Evolutionary conservation across 53 echinoderm and acorn worm genomes (phyloP).

Genomic region (Crossaster papposus): DNA sequence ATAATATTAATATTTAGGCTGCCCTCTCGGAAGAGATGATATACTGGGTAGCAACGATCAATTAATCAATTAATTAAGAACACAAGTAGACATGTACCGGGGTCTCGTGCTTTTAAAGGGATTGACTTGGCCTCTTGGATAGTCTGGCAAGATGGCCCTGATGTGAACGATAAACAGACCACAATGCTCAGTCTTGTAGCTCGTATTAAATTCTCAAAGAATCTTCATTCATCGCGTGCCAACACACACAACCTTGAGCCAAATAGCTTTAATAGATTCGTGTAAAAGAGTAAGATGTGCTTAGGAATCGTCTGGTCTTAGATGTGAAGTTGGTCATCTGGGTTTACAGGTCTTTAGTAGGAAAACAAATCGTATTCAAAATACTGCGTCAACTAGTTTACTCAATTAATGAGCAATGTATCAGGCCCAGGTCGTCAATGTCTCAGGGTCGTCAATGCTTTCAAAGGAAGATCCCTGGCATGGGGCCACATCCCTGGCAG

Average conservation of each 20-base stretch:
- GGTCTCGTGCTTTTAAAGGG: neutral
- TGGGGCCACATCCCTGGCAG: no score
- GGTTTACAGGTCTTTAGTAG: no score
- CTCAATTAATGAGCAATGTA: no score
- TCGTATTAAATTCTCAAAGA: slow-evolving; percentile 33
- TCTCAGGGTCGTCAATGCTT: no score
- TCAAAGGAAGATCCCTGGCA: no score
- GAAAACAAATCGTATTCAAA: no score
- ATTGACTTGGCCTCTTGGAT: neutral
- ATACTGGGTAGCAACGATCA: no score
- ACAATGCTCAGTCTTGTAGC: neutral
- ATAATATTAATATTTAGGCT: no score
- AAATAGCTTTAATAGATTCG: neutral
- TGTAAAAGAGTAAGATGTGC: neutral
- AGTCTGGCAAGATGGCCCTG: neutral
- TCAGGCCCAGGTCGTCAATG: no score
- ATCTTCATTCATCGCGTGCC: slow-evolving; percentile 50
- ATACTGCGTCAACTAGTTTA: no score
- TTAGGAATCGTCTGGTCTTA: neutral
- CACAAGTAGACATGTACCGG: neutral
- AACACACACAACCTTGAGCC: neutral
- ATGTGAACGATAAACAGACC: slow-evolving; percentile 14
- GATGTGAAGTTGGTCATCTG: neutral
- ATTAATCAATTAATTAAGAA: no score
- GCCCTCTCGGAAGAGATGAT: no score